Percentiles rank a stretch among this genome's conserved stretches.
Conservation (phyloP, 1,140 invertebrate species). For the Papilio polyxenes region DNA sequence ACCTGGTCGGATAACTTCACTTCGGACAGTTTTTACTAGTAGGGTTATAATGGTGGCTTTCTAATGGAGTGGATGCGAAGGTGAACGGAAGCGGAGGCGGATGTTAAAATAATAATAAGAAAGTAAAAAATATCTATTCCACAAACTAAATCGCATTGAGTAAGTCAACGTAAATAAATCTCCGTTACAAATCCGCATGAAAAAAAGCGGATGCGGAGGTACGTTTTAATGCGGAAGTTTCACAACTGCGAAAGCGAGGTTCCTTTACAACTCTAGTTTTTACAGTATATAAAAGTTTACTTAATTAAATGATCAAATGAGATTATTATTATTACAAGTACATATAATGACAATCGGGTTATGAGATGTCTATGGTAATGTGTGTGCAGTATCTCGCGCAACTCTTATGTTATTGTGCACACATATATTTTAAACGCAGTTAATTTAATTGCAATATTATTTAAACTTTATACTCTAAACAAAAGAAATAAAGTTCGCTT, state of each 20-base stretch:
- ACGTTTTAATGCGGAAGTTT: no score
- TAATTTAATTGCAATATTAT: background rate
- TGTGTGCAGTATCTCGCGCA: background rate
- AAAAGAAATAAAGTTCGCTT: background rate
- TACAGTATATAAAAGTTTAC: background rate
- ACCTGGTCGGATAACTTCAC: background rate
- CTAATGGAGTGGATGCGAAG: no score
- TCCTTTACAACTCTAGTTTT: background rate
- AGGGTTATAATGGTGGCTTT: no score
- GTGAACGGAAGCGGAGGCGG: no score
- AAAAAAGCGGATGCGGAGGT: no score
- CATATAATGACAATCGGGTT: background rate
- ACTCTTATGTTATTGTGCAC: background rate
- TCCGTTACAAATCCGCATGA: no score
- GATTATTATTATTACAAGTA: background rate
- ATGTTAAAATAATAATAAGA: no score
- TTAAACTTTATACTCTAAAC: background rate
- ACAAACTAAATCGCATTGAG: no score
- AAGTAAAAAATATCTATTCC: no score
- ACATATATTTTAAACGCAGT: background rate
- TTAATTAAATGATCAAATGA: background rate
- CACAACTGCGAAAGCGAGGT: no score
- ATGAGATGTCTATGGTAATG: background rate
- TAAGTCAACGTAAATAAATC: no score
- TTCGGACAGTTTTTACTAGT: no score